These are phyloP conservation scores for Sitta europaea DNA, from an alignment of 2,113 vertebrate species.

Conservation along the genomic window DNA sequence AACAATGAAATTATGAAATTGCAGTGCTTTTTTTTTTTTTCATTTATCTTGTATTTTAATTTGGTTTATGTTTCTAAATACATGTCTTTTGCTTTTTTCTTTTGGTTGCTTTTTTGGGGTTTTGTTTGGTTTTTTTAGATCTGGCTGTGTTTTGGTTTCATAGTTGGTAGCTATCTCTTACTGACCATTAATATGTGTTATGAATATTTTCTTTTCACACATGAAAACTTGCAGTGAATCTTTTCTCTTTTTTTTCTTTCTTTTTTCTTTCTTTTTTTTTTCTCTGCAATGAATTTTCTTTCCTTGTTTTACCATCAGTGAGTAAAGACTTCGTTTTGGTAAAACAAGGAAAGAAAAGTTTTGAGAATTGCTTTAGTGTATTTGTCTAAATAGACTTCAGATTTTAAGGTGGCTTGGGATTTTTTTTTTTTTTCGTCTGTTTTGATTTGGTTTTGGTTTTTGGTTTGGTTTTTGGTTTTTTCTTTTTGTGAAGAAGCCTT, in stretches of 20 bases:
- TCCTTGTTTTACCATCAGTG: background rate
- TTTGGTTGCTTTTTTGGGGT: background rate
- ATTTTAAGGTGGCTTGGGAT: background rate
- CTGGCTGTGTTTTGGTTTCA: background rate
- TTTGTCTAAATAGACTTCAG: background rate
- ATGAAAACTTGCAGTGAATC: background rate
- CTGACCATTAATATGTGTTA: background rate
- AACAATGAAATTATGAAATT: background rate
- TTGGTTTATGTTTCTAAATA: background rate
- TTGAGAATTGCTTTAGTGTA: background rate
- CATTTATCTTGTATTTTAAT: background rate
- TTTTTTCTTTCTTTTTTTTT: too few species aligned
- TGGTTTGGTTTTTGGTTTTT: background rate
- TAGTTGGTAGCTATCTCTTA: background rate
- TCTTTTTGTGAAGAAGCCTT: background rate
- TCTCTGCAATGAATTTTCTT: background rate
- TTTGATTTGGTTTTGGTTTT: background rate
- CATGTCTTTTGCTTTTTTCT: background rate
- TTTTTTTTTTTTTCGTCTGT: background rate
- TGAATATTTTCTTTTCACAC: background rate
- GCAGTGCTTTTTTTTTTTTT: background rate
- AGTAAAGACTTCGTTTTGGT: background rate
- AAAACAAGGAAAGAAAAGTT: background rate
- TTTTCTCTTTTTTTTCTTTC: background rate
- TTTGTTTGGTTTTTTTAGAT: background rate